phyloP scores from a whole-genome alignment of 2,797 vertebrate species.

The Ispidina picta region DNA sequence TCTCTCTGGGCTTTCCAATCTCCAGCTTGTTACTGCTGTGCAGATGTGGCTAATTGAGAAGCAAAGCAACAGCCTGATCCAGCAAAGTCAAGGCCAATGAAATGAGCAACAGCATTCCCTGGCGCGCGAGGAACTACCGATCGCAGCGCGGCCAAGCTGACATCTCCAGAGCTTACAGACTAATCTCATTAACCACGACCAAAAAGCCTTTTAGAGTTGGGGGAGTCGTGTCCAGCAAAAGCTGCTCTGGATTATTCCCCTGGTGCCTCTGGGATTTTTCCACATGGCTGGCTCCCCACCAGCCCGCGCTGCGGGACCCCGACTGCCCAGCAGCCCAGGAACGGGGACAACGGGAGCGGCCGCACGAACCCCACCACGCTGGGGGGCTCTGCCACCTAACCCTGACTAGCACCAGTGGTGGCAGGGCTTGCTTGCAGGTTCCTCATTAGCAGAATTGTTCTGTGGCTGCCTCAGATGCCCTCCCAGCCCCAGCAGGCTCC shows the following conservation, averaged over 20 bases:
- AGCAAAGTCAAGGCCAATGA: neutral
- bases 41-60: conserved; percentile 14
- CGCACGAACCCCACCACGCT: accelerated
- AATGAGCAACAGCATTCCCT: conserved; percentile 55
- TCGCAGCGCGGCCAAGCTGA: conserved; percentile 21
- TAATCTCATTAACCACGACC: conserved; percentile 41
- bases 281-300: neutral
- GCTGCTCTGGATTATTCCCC: conserved; percentile 3
- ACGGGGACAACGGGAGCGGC: neutral
- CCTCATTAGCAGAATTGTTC: neutral
- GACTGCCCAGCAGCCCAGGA: accelerated
- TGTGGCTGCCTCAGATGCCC: neutral
- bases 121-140: conserved; percentile 34
- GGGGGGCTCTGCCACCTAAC: neutral
- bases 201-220: conserved; percentile 34
- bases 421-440: neutral
- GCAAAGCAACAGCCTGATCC: conserved; percentile 18
- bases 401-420: accelerated
- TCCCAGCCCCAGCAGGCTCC: neutral
- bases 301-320: accelerated
- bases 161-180: conserved; percentile 16
- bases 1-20: neutral
- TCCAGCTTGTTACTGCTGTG: neutral
- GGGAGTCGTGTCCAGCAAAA: neutral
- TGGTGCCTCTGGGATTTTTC: neutral